phyloP scores from a whole-genome alignment of 92 coral and sea anemone genomes.

The Siderastrea siderea region DNA sequence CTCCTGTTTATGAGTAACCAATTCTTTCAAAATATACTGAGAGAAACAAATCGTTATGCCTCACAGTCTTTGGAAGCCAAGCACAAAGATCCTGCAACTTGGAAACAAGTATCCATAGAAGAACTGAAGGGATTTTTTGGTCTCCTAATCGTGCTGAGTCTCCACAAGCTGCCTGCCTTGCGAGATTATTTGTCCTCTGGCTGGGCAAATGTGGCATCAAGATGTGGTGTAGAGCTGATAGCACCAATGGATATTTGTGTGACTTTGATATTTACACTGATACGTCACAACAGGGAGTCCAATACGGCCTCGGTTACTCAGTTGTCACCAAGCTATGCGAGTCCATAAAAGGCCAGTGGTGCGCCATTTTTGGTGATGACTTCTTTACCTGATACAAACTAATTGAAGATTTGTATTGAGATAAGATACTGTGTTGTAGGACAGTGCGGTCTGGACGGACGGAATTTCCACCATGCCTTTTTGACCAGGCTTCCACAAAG shows the following conservation, averaged over 20 bases:
- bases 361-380: background rate
- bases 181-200: slow-evolving; percentile 19
- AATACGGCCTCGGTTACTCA: no score
- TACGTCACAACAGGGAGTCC: no score
- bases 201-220: slow-evolving; percentile 51
- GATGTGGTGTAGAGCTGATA: slow-evolving; percentile 37
- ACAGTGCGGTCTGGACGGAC: slow-evolving; percentile 21
- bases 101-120: slow-evolving; percentile 23
- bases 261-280: background rate
- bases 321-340: no score
- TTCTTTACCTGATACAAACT: slow-evolving; percentile 26
- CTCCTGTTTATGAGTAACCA: background rate
- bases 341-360: no score
- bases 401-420: no score
- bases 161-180: slow-evolving; percentile 11
- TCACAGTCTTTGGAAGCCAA: slow-evolving; percentile 5
- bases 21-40: background rate
- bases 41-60: slow-evolving; percentile 20
- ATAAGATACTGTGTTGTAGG: background rate
- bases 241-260: slow-evolving; percentile 23
- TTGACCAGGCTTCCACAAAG: background rate
- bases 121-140: slow-evolving; percentile 20
- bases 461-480: slow-evolving; percentile 14
- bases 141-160: slow-evolving; percentile 8
- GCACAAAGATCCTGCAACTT: slow-evolving; percentile 8